phyloP scores from a whole-genome alignment of 2,113 vertebrate species.

The Euleptes europaea region DNA sequence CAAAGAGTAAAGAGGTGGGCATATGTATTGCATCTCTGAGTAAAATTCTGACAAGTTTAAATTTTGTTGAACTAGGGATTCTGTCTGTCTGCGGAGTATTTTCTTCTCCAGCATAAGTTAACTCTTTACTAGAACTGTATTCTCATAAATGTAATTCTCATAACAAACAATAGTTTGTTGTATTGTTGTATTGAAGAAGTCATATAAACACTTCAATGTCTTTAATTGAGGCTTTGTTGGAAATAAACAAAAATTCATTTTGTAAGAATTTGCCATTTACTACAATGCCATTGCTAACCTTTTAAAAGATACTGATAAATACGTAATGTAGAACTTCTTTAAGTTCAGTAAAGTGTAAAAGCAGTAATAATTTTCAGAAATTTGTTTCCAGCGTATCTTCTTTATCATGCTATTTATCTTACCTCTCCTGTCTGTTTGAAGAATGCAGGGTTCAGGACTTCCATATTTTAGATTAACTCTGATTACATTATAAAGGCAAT shows the following conservation, averaged over 20 bases:
- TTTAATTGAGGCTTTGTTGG: neutral
- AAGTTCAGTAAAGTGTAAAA: neutral
- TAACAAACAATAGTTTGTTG: neutral
- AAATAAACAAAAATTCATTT: neutral
- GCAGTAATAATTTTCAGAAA: conserved; percentile 29
- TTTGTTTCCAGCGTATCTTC: conserved; percentile 26
- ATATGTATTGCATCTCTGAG: neutral
- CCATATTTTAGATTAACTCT: conserved; percentile 21
- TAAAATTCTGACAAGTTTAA: neutral
- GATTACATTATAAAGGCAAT: conserved; percentile 34
- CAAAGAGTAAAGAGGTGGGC: neutral
- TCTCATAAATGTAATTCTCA: neutral
- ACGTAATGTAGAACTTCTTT: neutral
- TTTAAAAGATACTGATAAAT: neutral
- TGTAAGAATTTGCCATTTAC: neutral
- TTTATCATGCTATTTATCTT: conserved; percentile 7
- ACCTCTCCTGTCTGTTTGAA: conserved; percentile 30
- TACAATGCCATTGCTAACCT: neutral
- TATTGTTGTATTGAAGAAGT: neutral
- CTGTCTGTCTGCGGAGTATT: neutral
- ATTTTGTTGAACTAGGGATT: neutral
- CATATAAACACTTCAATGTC: neutral
- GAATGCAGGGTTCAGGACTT: neutral
- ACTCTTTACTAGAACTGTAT: neutral
- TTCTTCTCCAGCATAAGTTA: neutral